Evolutionary conservation across 2,113 vertebrate genomes (phyloP).

Genomic region (Osmerus eperlanus): DNA sequence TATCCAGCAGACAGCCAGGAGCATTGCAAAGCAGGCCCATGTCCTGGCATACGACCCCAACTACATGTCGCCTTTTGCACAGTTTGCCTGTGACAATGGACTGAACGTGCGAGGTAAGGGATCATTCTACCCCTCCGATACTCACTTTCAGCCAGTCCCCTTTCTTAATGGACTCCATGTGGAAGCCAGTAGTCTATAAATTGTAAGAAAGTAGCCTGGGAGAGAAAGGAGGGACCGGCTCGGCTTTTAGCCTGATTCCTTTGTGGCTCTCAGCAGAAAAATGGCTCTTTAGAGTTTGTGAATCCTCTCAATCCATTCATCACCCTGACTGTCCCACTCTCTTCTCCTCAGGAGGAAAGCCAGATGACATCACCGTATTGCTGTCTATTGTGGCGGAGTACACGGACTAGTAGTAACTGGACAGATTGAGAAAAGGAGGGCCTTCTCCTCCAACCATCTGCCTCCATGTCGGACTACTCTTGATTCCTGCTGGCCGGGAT

Average conservation of each 20-base stretch:
- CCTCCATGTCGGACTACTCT: constrained; percentile 37
- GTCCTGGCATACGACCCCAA: constrained; percentile 97
- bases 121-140: neutral
- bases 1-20: constrained; percentile 92
- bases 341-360: constrained; percentile 85
- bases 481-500: constrained; percentile 91
- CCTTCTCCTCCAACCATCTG: constrained; percentile 19
- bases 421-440: neutral
- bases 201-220: neutral
- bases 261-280: constrained; percentile 24
- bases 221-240: neutral
- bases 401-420: constrained; percentile 80
- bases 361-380: constrained; percentile 98
- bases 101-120: constrained; percentile 93
- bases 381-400: constrained; percentile 98
- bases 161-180: no score
- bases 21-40: constrained; percentile 96
- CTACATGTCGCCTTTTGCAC: constrained; percentile 99
- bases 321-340: neutral
- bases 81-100: constrained; percentile 98
- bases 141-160: no score
- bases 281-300: neutral
- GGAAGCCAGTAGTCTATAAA: no score
- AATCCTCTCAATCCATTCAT: neutral
- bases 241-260: neutral